Base-by-base conservation (phyloP, 92 coral and sea anemone genomes). In the Epizoanthus ramosus region DNA sequence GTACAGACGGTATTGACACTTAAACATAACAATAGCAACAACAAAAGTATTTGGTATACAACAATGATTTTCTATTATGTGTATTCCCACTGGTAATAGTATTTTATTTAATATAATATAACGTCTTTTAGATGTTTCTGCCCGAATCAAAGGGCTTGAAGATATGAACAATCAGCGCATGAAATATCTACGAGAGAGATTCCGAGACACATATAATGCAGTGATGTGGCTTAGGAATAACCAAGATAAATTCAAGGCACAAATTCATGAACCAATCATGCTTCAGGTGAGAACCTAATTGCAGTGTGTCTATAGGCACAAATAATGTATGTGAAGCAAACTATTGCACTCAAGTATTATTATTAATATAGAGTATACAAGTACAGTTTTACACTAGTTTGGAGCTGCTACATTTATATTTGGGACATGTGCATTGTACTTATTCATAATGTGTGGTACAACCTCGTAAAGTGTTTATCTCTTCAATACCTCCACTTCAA, bases 161-260 rank as follows among this genome's bases (percentile, higher is more conserved):
- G 99, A 96, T 74, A 92, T 88, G 94, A 93, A 90, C 85, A 96
- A 96, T 67, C 94, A 87, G 77, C 92, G 99, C 1, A 79, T 96
- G 65, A 94, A 96, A 57, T 61, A 81, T 63, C 85, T 96, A 8
- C 88, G 94, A 16, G 92, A 86, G 43, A 84, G 73, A 63, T 79
- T 28, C 88, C 85, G 79, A 41, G 97, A 96, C 73, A 96, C 99
- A 8, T 96, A 93, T 68, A 89, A 96, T 92, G 99, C 99, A 41
- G 98, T 96, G 57, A 88, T 93, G 90, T 96, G 99, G 99, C 94
- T 96, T 21, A 85, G 99, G 67, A 91, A 83, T 45, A 96, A 96
- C 86, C 90, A 90, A 85, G 75, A 96, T 88, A 88, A 64, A 81
- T 96, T 96, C 73, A 83, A 80, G 13, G 81, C 83, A 0, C 90